Percentiles rank a stretch among this genome's conserved stretches.
Evolutionary conservation across 1,140 invertebrate species (phyloP).

Genomic region (Pogonomyrmex californicus): DNA sequence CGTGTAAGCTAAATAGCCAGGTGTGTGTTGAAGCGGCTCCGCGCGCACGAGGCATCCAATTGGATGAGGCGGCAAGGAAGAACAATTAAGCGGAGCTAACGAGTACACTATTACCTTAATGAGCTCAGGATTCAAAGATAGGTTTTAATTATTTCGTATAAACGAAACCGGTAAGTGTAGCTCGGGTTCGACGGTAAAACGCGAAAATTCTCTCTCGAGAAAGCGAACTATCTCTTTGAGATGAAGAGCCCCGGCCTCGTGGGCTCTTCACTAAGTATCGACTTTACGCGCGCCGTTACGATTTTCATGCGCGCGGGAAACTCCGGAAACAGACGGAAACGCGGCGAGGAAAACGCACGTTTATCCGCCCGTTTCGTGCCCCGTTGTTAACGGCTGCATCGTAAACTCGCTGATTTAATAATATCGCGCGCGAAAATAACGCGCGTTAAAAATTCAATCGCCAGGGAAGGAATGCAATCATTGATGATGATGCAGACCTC

Average conservation of each 20-base stretch:
- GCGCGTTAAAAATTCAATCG: conserved; percentile 10
- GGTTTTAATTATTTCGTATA: conserved; percentile 71
- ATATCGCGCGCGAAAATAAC: neutral
- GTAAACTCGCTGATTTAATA: conserved; percentile 5
- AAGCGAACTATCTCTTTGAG: neutral
- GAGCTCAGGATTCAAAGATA: conserved; percentile 56
- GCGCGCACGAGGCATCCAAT: conserved; percentile 38
- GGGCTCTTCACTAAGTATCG: neutral
- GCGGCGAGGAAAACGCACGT: neutral
- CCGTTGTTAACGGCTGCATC: neutral
- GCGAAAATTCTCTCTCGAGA: neutral
- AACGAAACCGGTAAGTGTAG: conserved; percentile 22
- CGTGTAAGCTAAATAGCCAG: conserved; percentile 64
- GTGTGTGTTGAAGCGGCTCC: conserved; percentile 26
- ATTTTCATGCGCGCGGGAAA: neutral
- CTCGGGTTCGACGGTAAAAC: neutral
- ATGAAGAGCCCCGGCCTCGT: too few relatives aligned
- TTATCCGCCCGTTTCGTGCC: neutral
- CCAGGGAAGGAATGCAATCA: neutral
- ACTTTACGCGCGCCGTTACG: neutral
- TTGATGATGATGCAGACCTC: neutral
- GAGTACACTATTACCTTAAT: conserved; percentile 58
- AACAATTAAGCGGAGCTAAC: conserved; percentile 71
- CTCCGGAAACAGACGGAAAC: neutral
- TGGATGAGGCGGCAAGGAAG: conserved; percentile 41